Evolutionary conservation across 92 coral and sea anemone genomes (phyloP).

Genomic region (Phenganax marumi): DNA sequence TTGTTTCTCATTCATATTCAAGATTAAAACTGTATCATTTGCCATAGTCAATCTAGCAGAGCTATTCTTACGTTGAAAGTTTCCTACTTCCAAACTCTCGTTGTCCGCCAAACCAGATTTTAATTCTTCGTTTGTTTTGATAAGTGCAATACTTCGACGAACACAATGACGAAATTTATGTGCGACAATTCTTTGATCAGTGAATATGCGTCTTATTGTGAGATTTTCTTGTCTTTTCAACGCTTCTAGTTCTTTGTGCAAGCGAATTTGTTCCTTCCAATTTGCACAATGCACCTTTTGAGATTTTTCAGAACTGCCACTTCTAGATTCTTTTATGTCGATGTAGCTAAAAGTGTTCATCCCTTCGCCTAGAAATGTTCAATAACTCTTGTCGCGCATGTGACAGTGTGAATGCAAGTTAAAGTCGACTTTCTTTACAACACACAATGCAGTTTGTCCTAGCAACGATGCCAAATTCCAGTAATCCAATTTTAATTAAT

Average conservation of each 20-base stretch:
- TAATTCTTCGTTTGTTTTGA: slow-evolving; percentile 71
- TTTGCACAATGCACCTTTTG: slow-evolving; percentile 97
- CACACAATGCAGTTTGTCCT: no score
- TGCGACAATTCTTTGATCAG: slow-evolving; percentile 82
- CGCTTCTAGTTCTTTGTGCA: slow-evolving; percentile 75
- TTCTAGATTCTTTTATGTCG: slow-evolving; percentile 79
- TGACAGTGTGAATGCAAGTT: neutral
- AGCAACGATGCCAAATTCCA: no score
- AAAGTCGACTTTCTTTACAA: no score
- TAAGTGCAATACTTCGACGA: slow-evolving; percentile 74
- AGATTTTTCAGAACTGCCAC: slow-evolving; percentile 94
- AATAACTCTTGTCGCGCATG: neutral
- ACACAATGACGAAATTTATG: slow-evolving; percentile 76
- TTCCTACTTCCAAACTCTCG: neutral
- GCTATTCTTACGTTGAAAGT: slow-evolving; percentile 14
- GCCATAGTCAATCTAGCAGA: slow-evolving; percentile 2
- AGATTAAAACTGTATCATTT: neutral
- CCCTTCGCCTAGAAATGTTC: neutral
- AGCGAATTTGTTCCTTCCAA: slow-evolving; percentile 96
- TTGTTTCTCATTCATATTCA: neutral
- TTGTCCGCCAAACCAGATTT: slow-evolving; percentile 46
- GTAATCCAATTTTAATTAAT: no score
- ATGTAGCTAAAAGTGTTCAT: slow-evolving; percentile 79
- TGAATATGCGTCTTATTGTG: slow-evolving; percentile 71
- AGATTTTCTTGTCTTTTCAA: slow-evolving; percentile 78